Percentiles rank a stretch among this genome's conserved stretches.
Conservation (phyloP, 2,888 invertebrate species). For the Epistrophe grossulariae region DNA sequence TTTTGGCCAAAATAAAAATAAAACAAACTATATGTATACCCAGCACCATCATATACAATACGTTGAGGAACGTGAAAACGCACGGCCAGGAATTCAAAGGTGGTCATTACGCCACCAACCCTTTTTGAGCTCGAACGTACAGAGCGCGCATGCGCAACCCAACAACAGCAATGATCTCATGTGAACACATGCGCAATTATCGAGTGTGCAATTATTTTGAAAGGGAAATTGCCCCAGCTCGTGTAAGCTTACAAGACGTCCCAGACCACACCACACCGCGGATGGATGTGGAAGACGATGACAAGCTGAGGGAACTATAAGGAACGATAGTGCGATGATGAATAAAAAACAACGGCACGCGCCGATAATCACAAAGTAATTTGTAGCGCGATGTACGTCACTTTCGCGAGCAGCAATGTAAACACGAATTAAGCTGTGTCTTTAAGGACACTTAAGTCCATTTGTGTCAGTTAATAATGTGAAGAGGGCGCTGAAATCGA, state of each 20-base stretch:
- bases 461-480: conserved; percentile 66
- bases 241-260: conserved; percentile 65
- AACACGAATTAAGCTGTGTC: conserved; percentile 72
- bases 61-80: conserved; percentile 32
- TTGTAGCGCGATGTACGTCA: conserved; percentile 73
- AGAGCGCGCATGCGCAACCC: conserved; percentile 48
- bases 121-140: conserved; percentile 37
- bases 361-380: conserved; percentile 74
- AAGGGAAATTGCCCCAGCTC: conserved; percentile 62
- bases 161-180: conserved; percentile 20
- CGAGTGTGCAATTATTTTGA: conserved; percentile 57
- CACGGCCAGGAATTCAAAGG: conserved; percentile 62
- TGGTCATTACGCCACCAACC: conserved; percentile 73
- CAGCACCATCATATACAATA: conserved; percentile 3
- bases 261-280: background rate
- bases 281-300: background rate
- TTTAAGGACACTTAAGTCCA: conserved; percentile 72
- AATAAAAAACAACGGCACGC: conserved; percentile 57
- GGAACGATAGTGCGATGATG: background rate
- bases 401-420: conserved; percentile 72
- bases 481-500: conserved; percentile 34
- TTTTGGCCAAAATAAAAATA: conserved; percentile 45
- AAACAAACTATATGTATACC: background rate
- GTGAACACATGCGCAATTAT: conserved; percentile 72
- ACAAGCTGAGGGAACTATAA: background rate